These are phyloP conservation scores for Morone chrysops DNA, from an alignment of 2,113 vertebrate species.

Conservation along the genomic window DNA sequence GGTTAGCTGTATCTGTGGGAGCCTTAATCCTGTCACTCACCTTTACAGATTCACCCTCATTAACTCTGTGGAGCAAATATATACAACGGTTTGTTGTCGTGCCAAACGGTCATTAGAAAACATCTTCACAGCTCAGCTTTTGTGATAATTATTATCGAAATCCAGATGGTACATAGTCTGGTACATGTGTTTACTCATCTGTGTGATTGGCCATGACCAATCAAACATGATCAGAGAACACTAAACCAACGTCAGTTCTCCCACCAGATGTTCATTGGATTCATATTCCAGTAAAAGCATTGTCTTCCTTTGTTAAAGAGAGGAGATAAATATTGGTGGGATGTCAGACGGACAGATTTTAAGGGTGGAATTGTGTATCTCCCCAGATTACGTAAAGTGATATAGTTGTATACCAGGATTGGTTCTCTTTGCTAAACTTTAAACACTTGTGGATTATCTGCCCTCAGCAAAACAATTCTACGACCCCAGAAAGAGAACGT, in stretches of 20 bases:
- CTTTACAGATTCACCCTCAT: neutral
- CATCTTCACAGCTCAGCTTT: neutral
- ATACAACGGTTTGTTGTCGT: neutral
- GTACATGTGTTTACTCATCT: conserved; percentile 35
- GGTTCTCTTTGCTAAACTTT: conserved; percentile 1
- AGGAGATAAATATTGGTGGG: conserved; percentile 33
- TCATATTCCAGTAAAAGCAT: conserved; percentile 46
- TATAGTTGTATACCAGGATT: neutral
- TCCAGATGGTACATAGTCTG: conserved; percentile 6
- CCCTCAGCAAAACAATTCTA: neutral
- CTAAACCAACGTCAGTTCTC: neutral
- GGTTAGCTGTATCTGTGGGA: neutral
- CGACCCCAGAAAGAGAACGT: neutral
- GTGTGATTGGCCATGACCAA: conserved; percentile 16
- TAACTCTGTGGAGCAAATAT: neutral
- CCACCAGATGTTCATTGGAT: conserved; percentile 54
- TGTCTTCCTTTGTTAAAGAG: conserved; percentile 37
- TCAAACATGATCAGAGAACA: conserved; percentile 41
- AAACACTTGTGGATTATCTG: conserved; percentile 6
- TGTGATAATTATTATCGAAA: neutral
- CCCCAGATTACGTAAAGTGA: conserved; percentile 16
- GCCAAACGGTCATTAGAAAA: neutral
- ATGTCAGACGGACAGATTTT: conserved; percentile 19
- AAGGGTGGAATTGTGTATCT: neutral
- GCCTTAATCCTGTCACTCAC: neutral